Conservation (phyloP, 2,797 vertebrate species). For the Melanogrammus aeglefinus region DNA sequence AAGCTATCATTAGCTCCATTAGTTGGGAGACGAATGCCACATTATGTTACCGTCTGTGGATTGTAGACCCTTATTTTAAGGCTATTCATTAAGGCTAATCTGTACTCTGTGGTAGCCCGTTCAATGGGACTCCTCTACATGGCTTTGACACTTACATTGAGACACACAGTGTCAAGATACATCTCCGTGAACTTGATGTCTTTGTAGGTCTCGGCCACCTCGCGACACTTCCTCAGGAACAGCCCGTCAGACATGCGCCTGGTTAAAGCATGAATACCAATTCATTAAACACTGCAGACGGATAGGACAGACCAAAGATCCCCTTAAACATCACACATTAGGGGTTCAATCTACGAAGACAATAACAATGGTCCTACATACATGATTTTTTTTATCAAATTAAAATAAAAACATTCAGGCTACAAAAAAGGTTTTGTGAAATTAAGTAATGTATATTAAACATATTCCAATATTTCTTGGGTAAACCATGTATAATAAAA, state of each 20-base stretch:
- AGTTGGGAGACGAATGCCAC: too few relatives aligned
- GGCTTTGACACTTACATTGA: slow-evolving; percentile 79
- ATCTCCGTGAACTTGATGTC: slow-evolving; percentile 97
- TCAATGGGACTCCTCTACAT: not conserved
- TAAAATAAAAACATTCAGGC: not conserved
- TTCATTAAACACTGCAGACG: not conserved
- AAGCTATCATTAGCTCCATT: too few relatives aligned
- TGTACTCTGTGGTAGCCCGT: not conserved
- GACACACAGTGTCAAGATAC: slow-evolving; percentile 95
- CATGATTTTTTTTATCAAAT: not conserved
- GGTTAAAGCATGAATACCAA: slow-evolving; percentile 14
- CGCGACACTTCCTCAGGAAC: slow-evolving; percentile 91
- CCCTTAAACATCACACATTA: not conserved
- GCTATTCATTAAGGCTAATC: not conserved
- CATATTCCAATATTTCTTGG: not conserved
- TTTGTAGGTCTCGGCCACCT: slow-evolving; percentile 92
- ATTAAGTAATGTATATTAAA: not conserved
- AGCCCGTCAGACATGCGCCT: slow-evolving; percentile 97
- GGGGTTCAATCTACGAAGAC: not conserved
- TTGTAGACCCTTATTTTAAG: too few relatives aligned
- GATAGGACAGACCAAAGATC: not conserved
- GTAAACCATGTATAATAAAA: not conserved
- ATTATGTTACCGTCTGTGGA: too few relatives aligned
- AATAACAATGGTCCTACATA: not conserved
- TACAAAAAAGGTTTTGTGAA: not conserved